These are phyloP conservation scores for Sinonovacula constricta DNA, from an alignment of 1,140 invertebrate genomes.

Conservation along the genomic window DNA sequence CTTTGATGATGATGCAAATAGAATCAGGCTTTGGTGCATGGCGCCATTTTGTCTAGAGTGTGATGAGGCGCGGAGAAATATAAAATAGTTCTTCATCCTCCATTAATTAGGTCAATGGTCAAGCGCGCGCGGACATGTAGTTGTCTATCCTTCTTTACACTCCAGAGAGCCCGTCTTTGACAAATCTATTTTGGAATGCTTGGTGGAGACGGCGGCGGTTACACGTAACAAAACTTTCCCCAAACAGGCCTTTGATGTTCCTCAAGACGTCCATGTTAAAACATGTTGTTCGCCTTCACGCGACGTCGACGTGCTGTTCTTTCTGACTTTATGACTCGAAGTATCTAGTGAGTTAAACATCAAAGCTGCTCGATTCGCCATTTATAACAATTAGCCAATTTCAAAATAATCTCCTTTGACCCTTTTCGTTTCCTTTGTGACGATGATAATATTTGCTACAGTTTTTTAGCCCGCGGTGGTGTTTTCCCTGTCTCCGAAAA, in stretches of 20 bases:
- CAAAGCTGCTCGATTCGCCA: slow-evolving; percentile 25
- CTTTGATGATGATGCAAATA: too few relatives aligned
- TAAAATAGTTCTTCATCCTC: neutral
- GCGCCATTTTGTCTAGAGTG: too few relatives aligned
- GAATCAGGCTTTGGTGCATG: too few relatives aligned
- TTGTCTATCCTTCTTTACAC: neutral
- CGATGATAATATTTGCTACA: slow-evolving; percentile 2
- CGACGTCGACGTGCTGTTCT: slow-evolving; percentile 19
- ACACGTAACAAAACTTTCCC: neutral
- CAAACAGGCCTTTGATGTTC: neutral
- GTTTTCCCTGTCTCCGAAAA: slow-evolving; percentile 27
- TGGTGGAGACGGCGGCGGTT: neutral
- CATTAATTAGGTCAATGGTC: neutral
- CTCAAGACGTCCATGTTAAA: neutral
- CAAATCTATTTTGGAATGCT: neutral
- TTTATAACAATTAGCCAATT: slow-evolving; percentile 14
- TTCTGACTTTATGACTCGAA: slow-evolving; percentile 11
- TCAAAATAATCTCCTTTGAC: slow-evolving; percentile 29
- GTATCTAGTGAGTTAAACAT: slow-evolving; percentile 29
- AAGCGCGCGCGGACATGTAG: neutral
- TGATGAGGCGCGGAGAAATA: neutral
- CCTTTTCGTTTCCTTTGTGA: slow-evolving; percentile 23
- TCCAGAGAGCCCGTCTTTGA: neutral
- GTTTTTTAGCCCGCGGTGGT: slow-evolving; percentile 14
- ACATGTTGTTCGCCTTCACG: neutral